Conservation (phyloP, 53 echinoderm and acorn worm genomes). For the Patiria pectinifera region DNA sequence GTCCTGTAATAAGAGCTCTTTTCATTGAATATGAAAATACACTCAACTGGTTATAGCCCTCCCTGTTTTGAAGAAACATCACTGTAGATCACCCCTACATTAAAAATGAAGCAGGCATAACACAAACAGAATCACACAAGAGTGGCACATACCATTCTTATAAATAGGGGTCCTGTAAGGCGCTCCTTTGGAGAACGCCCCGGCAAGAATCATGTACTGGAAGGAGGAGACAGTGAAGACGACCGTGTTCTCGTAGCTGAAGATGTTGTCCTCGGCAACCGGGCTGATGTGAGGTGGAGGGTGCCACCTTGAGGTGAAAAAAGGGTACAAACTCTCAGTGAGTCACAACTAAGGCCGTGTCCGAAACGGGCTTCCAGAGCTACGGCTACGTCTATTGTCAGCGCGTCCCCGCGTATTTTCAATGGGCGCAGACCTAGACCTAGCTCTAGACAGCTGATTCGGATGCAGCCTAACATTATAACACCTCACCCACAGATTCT, state of each 20-base stretch:
- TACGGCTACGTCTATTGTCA: too few species aligned
- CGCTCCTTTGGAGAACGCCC: constrained; percentile 88
- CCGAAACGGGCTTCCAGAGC: too few species aligned
- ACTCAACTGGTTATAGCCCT: not conserved
- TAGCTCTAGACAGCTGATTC: too few species aligned
- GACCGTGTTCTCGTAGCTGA: constrained; percentile 84
- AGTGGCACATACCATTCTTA: constrained; percentile 81
- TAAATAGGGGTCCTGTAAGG: constrained; percentile 92
- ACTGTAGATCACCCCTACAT: not conserved
- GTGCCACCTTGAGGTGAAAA: not conserved
- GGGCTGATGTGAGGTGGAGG: constrained; percentile 11
- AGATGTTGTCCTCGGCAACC: constrained; percentile 70
- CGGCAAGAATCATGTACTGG: constrained; percentile 94
- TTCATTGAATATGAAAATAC: constrained; percentile 9
- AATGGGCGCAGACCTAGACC: too few species aligned
- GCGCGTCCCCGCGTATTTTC: too few species aligned
- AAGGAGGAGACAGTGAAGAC: constrained; percentile 95
- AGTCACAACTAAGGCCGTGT: too few species aligned
- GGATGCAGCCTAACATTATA: too few species aligned
- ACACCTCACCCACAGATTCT: too few species aligned
- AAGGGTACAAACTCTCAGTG: too few species aligned
- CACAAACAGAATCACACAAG: not conserved
- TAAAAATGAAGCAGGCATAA: not conserved
- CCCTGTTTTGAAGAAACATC: too few species aligned
- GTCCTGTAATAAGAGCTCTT: constrained; percentile 84